Evolutionary conservation across 2,888 invertebrate genomes (phyloP).

Genomic region (Terebella lapidaria): DNA sequence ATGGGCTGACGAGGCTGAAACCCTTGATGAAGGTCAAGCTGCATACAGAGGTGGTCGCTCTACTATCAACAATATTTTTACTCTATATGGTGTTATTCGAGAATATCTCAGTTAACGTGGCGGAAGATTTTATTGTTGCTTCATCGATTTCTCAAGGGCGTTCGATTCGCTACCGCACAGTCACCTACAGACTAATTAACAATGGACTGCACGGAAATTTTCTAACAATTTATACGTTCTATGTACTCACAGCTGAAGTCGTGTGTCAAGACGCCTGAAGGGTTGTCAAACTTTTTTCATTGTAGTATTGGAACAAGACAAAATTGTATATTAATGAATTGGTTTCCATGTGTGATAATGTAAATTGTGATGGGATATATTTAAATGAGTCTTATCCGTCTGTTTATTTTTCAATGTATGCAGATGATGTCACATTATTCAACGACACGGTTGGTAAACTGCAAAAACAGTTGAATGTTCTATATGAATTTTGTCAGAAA

Average conservation of each 20-base stretch:
- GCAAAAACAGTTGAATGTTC: not conserved
- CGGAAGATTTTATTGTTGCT: not conserved
- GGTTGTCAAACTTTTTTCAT: not conserved
- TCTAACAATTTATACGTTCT: not conserved
- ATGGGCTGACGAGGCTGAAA: not conserved
- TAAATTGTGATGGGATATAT: not conserved
- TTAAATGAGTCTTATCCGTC: not conserved
- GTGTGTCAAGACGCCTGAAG: not conserved
- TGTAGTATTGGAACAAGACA: slow-evolving; percentile 1
- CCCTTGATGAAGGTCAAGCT: not conserved
- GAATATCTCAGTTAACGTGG: not conserved
- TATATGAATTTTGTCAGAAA: not conserved
- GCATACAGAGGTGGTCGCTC: not conserved
- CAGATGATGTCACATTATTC: not conserved
- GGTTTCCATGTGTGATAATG: not conserved
- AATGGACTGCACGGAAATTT: not conserved
- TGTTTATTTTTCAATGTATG: not conserved
- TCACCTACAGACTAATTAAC: not conserved
- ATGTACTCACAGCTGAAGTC: not conserved
- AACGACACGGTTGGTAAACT: not conserved
- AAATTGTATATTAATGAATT: not conserved
- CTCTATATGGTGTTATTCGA: not conserved
- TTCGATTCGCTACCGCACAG: not conserved
- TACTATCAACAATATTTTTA: not conserved
- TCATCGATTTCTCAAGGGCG: not conserved